These are phyloP conservation scores for Eristalis arbustorum DNA, from an alignment of 2,888 invertebrate genomes.

Conservation along the genomic window DNA sequence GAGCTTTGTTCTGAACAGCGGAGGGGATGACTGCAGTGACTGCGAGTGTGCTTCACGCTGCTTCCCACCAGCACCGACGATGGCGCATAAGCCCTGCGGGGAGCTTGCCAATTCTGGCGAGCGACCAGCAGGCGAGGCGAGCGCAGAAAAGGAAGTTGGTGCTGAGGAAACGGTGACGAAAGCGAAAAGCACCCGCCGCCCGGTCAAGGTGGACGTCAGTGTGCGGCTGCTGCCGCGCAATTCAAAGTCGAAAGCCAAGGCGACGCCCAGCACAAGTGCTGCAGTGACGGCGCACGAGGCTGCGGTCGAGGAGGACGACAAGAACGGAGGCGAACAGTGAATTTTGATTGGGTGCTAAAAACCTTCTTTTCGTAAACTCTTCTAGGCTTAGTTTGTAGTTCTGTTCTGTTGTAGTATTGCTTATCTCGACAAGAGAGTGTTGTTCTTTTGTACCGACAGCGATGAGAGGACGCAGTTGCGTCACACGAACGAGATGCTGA, in stretches of 20 bases:
- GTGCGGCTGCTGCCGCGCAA: slow-evolving; percentile 85
- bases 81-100: slow-evolving; percentile 42
- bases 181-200: slow-evolving; percentile 77
- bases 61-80: slow-evolving; percentile 43
- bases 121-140: background rate
- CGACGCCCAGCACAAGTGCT: slow-evolving; percentile 11
- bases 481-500: slow-evolving; percentile 78
- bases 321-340: slow-evolving; percentile 24
- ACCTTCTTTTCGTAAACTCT: background rate
- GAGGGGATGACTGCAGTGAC: slow-evolving; percentile 37
- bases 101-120: background rate
- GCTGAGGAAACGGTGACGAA: slow-evolving; percentile 66
- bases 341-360: slow-evolving; percentile 51
- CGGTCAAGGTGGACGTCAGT: slow-evolving; percentile 89
- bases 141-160: slow-evolving; percentile 13
- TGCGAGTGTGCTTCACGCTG: slow-evolving; percentile 58
- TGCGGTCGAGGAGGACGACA: slow-evolving; percentile 34
- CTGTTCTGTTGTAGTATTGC: slow-evolving; percentile 26
- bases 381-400: background rate
- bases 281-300: background rate
- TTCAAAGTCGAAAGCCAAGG: slow-evolving; percentile 79
- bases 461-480: slow-evolving; percentile 78
- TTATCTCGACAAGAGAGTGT: slow-evolving; percentile 43
- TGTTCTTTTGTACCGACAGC: slow-evolving; percentile 70
- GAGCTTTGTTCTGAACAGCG: slow-evolving; percentile 77